Evolutionary conservation across 2,888 invertebrate genomes (phyloP).

Genomic region (Zygogramma bicolorata): DNA sequence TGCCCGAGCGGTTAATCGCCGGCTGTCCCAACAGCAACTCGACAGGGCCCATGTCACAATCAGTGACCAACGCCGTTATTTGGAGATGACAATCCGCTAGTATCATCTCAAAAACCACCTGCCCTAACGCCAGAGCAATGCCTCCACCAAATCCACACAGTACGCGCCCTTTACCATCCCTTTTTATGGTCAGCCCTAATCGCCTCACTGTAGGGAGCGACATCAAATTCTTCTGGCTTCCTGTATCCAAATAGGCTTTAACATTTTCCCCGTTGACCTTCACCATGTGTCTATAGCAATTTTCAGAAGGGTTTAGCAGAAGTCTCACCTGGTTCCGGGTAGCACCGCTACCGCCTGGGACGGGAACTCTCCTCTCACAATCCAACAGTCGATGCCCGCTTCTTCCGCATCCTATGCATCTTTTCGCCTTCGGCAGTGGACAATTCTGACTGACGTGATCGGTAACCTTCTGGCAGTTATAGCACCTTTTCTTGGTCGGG

Average conservation of each 20-base stretch:
- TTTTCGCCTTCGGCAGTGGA: neutral
- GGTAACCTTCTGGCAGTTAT: neutral
- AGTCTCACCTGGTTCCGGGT: neutral
- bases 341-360: neutral
- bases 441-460: neutral
- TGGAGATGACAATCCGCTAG: neutral
- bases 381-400: neutral
- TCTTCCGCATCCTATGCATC: neutral
- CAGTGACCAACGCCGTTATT: neutral
- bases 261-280: constrained; percentile 7
- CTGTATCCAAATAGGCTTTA: constrained; percentile 13
- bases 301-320: neutral
- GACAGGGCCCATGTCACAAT: constrained; percentile 7
- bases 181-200: neutral
- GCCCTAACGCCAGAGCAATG: neutral
- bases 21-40: neutral
- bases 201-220: neutral
- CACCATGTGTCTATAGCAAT: neutral
- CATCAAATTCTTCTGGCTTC: constrained; percentile 17
- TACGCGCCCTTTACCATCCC: too few relatives aligned
- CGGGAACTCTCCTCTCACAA: neutral
- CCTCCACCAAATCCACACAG: constrained; percentile 3
- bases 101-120: neutral
- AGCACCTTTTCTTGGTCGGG: constrained; percentile 19
- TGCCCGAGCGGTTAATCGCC: neutral